Percentiles rank a stretch among this genome's conserved stretches.
These are phyloP conservation scores for Andrena camellia DNA, from an alignment of 2,888 invertebrate genomes.

Conservation along the genomic window DNA sequence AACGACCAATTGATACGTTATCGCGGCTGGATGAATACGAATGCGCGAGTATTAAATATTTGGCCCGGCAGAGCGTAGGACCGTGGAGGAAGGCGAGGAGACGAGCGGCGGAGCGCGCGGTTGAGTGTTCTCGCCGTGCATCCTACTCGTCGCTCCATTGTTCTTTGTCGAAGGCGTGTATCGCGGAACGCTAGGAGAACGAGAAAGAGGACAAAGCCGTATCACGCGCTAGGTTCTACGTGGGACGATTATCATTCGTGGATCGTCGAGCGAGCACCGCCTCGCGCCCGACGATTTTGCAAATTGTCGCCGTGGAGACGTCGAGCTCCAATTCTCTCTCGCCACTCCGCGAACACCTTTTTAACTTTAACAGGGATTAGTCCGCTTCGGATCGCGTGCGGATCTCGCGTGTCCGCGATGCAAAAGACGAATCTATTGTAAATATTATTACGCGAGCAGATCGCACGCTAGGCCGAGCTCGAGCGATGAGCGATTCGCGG, in stretches of 20 bases:
- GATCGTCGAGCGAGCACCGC: constrained; percentile 39
- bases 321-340: constrained; percentile 16
- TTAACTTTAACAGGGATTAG: no score
- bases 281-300: constrained; percentile 40
- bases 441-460: constrained; percentile 25
- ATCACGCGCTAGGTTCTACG: constrained; percentile 33
- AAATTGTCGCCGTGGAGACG: constrained; percentile 46
- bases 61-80: not conserved
- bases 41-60: constrained; percentile 34
- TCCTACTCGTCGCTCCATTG: constrained; percentile 45
- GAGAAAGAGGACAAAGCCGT: constrained; percentile 34
- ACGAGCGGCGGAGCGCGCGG: not conserved
- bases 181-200: constrained; percentile 12
- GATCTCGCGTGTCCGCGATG: not conserved
- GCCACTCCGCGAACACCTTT: not conserved
- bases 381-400: no score
- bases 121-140: constrained; percentile 27
- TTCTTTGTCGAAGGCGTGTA: constrained; percentile 40
- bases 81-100: no score
- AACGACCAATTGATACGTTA: constrained; percentile 41
- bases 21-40: constrained; percentile 7
- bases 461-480: constrained; percentile 15
- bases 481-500: constrained; percentile 33
- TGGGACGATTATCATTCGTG: constrained; percentile 57
- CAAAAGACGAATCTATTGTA: constrained; percentile 32